phyloP scores from a whole-genome alignment of 2,797 vertebrate genomes.

The Lepidocolaptes lacrymiger region DNA sequence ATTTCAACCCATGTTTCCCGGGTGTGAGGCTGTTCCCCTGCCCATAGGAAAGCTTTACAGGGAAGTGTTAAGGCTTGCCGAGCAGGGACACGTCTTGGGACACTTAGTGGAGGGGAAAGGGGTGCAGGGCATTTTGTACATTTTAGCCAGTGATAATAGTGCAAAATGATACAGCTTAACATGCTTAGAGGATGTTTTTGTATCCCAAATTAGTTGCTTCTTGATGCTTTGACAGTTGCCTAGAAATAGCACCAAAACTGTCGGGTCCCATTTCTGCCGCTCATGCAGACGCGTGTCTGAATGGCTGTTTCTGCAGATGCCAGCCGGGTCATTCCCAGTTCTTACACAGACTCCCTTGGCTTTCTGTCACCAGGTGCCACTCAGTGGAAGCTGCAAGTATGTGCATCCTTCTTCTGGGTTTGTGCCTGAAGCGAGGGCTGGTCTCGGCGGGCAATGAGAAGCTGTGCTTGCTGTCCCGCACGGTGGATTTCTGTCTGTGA shows the following conservation, averaged over 20 bases:
- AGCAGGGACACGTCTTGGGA: background rate
- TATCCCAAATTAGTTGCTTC: background rate
- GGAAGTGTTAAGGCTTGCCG: background rate
- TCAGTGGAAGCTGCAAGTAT: conserved; percentile 10
- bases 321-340: background rate
- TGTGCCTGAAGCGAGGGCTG: background rate
- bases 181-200: background rate
- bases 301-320: background rate
- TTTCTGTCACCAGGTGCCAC: background rate
- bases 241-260: background rate
- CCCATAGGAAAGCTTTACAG: background rate
- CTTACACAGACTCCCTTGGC: background rate
- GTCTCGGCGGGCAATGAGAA: background rate
- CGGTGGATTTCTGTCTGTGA: background rate
- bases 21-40: background rate
- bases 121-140: background rate
- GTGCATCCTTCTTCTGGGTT: accelerated
- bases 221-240: background rate
- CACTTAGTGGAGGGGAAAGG: background rate
- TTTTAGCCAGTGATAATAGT: background rate
- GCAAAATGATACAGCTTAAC: background rate
- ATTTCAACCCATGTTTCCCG: background rate
- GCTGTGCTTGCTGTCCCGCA: background rate
- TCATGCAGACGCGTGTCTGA: background rate
- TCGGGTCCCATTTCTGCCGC: background rate